A percentile compares a stretch with the other conserved stretches of the same genome.
phyloP scores from a whole-genome alignment of 2,797 vertebrate genomes.

The Microcaecilia unicolor region DNA sequence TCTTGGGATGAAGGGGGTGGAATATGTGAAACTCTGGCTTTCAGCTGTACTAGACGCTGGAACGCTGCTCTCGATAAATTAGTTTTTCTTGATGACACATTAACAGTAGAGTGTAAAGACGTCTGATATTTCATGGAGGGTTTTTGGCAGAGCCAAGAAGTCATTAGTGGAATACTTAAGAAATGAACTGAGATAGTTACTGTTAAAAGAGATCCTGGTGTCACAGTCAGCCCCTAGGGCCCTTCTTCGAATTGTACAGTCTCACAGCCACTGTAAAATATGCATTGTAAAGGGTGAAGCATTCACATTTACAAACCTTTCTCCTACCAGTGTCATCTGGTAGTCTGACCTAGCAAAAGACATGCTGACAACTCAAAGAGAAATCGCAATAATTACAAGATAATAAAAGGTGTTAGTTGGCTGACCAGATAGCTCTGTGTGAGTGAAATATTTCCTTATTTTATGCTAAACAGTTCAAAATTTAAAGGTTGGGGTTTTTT shows the following conservation, averaged over 20 bases:
- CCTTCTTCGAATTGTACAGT: neutral
- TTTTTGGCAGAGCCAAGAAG: neutral
- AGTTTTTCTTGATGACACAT: neutral
- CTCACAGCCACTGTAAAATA: conserved; percentile 5
- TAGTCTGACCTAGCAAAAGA: neutral
- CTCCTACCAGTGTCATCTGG: neutral
- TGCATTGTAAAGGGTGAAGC: neutral
- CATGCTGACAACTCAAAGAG: no score
- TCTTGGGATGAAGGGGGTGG: no score
- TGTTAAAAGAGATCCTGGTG: neutral
- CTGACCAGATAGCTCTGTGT: no score
- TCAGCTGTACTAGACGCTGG: neutral
- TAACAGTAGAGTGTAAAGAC: neutral
- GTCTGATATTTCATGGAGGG: neutral
- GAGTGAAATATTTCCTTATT: no score
- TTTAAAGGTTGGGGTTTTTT: no score
- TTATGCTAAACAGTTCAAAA: no score
- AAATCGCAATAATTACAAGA: no score
- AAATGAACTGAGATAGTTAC: neutral
- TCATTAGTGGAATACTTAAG: neutral
- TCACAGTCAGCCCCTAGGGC: neutral
- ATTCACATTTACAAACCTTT: neutral
- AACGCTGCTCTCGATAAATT: neutral
- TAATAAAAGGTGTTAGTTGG: no score
- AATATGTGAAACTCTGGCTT: neutral